Percentiles rank a stretch among this genome's conserved stretches.
phyloP scores from a whole-genome alignment of 2,113 vertebrate genomes.

The Siniperca chuatsi region DNA sequence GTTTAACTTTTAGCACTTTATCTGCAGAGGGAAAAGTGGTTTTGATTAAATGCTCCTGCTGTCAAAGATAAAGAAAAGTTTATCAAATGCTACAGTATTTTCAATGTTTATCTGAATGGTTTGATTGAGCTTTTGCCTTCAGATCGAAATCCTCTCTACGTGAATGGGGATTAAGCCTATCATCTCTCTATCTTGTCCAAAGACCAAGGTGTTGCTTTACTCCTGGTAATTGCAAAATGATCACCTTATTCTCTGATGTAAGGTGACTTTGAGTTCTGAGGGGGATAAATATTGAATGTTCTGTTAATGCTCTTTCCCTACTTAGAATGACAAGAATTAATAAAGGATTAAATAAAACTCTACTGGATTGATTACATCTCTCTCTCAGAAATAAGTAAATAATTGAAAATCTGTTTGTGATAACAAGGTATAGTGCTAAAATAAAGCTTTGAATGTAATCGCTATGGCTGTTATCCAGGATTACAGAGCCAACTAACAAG shows the following conservation, averaged over 20 bases:
- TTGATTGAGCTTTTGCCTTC: conserved; percentile 63
- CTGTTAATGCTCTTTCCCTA: conserved; percentile 19
- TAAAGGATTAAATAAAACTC: conserved; percentile 27
- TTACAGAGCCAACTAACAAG: conserved; percentile 24
- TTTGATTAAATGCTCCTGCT: conserved; percentile 56
- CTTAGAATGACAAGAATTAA: conserved; percentile 25
- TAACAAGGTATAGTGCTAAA: conserved; percentile 4
- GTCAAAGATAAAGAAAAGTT: conserved; percentile 72
- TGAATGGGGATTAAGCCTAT: conserved; percentile 68
- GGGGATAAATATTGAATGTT: conserved; percentile 34
- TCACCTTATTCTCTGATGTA: conserved; percentile 53
- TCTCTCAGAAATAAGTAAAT: conserved; percentile 15
- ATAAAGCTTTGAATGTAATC: conserved; percentile 36
- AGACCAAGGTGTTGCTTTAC: conserved; percentile 59
- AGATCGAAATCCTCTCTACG: conserved; percentile 54
- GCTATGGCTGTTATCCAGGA: conserved; percentile 8
- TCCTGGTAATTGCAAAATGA: conserved; percentile 61
- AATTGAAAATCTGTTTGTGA: conserved; percentile 48
- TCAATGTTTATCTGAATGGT: conserved; percentile 66
- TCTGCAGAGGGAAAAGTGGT: conserved; percentile 46
- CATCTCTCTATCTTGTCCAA: conserved; percentile 61
- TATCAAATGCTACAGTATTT: conserved; percentile 64
- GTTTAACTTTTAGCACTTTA: conserved; percentile 53
- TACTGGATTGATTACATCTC: conserved; percentile 36
- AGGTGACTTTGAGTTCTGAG: conserved; percentile 58